These are phyloP conservation scores for Conops quadrifasciatus DNA, from an alignment of 2,888 invertebrate genomes.

Conservation along the genomic window DNA sequence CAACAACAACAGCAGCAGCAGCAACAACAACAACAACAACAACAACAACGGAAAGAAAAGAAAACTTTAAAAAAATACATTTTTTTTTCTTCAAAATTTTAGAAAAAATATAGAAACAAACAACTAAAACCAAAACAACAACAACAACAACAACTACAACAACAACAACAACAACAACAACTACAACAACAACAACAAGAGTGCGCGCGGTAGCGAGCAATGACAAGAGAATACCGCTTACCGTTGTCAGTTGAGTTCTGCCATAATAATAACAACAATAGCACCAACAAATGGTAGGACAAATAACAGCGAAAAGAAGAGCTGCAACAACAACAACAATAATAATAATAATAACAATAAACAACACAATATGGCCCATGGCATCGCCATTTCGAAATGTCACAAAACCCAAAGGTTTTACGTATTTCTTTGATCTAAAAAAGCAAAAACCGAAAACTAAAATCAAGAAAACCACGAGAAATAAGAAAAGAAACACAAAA, in stretches of 20 bases:
- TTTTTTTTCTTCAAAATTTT: no score
- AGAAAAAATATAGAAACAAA: no score
- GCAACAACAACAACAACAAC: conserved; percentile 1
- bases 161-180: no score
- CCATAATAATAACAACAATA: not conserved
- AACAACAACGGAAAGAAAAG: not conserved
- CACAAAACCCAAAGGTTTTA: not conserved
- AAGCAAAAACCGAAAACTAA: not conserved
- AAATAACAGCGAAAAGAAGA: no score
- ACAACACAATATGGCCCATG: conserved; percentile 6
- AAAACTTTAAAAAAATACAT: no score
- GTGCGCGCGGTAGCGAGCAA: not conserved
- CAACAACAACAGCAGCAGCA: conserved; percentile 25
- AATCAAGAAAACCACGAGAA: conserved; percentile 6
- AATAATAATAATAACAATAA: conserved; percentile 16
- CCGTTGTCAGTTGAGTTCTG: not conserved
- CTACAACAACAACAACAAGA: conserved; percentile 14
- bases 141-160: not conserved
- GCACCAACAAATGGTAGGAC: not conserved
- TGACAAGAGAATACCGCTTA: not conserved
- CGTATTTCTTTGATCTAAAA: no score
- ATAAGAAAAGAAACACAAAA: conserved; percentile 1
- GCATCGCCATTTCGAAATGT: conserved; percentile 20
- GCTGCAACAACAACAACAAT: no score
- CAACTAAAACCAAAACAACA: no score